A percentile compares a stretch with the other conserved stretches of the same genome.
Conservation (phyloP, 2,113 vertebrate genomes). For the Probosciger aterrimus region DNA sequence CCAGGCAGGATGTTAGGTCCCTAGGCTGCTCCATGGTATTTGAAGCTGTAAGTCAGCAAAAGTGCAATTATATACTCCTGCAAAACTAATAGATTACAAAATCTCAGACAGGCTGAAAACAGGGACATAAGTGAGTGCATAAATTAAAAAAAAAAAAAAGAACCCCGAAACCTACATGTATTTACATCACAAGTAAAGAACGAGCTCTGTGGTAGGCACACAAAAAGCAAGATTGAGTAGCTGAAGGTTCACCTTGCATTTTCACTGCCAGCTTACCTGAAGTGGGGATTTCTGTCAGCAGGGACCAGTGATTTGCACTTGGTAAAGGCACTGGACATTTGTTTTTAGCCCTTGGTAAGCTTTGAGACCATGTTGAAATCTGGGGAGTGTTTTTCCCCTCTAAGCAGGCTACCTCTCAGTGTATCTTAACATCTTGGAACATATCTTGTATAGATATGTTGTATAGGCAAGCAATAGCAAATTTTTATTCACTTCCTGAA, state of each 20-base stretch:
- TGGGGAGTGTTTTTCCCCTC: background rate
- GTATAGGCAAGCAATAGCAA: background rate
- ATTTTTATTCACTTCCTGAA: background rate
- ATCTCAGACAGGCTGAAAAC: background rate
- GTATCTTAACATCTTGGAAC: background rate
- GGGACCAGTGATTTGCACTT: background rate
- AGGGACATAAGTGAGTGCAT: accelerated
- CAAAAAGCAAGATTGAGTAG: background rate
- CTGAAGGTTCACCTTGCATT: background rate
- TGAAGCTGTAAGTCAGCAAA: background rate
- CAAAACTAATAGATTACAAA: background rate
- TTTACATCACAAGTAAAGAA: background rate
- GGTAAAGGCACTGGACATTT: background rate
- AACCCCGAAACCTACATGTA: background rate
- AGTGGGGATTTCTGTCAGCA: background rate
- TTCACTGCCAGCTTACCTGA: background rate
- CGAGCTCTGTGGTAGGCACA: background rate
- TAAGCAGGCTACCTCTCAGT: background rate
- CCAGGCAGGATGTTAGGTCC: background rate
- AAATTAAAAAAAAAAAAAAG: background rate
- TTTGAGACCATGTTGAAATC: background rate
- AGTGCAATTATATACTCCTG: background rate
- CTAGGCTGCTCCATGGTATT: background rate
- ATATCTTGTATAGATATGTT: no score
- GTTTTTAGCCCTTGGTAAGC: background rate